Percentiles rank a stretch among this genome's conserved stretches.
Evolutionary conservation across 2,888 invertebrate genomes (phyloP).

Genomic region (Mythimna pallens): DNA sequence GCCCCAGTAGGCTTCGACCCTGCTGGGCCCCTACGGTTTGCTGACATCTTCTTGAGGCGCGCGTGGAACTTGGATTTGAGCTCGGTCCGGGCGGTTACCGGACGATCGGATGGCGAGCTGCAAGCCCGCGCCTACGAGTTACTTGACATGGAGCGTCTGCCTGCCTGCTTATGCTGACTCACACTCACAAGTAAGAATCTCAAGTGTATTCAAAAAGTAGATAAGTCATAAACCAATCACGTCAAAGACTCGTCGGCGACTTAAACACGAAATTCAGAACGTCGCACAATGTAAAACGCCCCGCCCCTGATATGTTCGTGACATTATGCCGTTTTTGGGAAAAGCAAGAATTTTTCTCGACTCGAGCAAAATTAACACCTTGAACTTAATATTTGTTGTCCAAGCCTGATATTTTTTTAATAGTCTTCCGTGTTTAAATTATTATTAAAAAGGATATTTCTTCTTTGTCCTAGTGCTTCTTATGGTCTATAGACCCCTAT

Average conservation of each 20-base stretch:
- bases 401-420: slow-evolving; percentile 52
- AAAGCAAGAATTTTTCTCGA: slow-evolving; percentile 78
- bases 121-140: too few species aligned
- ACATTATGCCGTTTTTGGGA: slow-evolving; percentile 86
- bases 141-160: too few species aligned
- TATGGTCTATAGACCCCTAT: too few species aligned
- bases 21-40: too few species aligned
- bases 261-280: slow-evolving; percentile 37
- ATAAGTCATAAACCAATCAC: not conserved
- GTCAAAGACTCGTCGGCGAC: slow-evolving; percentile 18
- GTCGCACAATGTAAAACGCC: slow-evolving; percentile 63
- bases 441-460: slow-evolving; percentile 24
- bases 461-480: slow-evolving; percentile 5
- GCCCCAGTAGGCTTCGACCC: too few species aligned
- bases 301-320: slow-evolving; percentile 74
- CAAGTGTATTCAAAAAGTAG: not conserved
- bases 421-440: slow-evolving; percentile 54
- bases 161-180: too few species aligned
- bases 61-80: too few species aligned
- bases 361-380: slow-evolving; percentile 67
- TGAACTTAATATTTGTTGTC: slow-evolving; percentile 77
- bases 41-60: too few species aligned
- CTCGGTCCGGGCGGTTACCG: too few species aligned
- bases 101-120: too few species aligned
- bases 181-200: not conserved